Conservation (phyloP, 2,797 vertebrate species). For the Pelobates cultripes region DNA sequence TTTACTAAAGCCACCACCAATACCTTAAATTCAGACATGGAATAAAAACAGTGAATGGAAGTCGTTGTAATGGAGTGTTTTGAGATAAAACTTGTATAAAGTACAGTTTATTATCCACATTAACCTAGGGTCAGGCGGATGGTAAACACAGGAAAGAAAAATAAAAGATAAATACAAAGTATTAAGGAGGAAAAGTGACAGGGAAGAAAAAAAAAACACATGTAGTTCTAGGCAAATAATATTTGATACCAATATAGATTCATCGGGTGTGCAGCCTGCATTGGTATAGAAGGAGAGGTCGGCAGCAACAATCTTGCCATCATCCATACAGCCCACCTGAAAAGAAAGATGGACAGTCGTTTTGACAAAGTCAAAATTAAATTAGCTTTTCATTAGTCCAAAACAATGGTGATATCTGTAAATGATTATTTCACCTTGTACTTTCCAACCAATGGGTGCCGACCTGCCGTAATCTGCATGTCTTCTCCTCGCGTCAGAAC, state of each 20-base stretch:
- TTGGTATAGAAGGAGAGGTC: conserved; percentile 79
- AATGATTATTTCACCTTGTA: conserved; percentile 80
- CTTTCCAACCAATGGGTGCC: conserved; percentile 82
- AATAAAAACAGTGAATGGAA: too few species aligned
- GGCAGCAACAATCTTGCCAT: conserved; percentile 79
- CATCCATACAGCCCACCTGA: conserved; percentile 84
- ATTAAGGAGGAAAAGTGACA: too few species aligned
- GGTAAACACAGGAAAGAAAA: too few species aligned
- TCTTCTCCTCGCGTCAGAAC: conserved; percentile 87
- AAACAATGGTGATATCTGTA: too few species aligned
- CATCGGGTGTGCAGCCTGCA: conserved; percentile 78
- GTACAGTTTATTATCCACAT: too few species aligned
- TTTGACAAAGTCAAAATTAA: background rate
- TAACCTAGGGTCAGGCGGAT: too few species aligned
- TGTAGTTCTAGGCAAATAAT: too few species aligned
- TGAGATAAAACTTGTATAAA: too few species aligned
- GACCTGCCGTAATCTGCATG: conserved; percentile 85
- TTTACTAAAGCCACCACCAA: conserved; percentile 65
- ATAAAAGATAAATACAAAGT: too few species aligned
- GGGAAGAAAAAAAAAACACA: too few species aligned
- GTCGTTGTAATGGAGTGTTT: too few species aligned
- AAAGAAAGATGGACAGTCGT: conserved; percentile 40
- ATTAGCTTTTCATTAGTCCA: too few species aligned
- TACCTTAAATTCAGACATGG: conserved; percentile 59
- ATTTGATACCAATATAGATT: conserved; percentile 74